Percentiles rank a stretch among this genome's conserved stretches.
phyloP scores from a whole-genome alignment of 2,888 invertebrate genomes.

The Argynnis bischoffii region DNA sequence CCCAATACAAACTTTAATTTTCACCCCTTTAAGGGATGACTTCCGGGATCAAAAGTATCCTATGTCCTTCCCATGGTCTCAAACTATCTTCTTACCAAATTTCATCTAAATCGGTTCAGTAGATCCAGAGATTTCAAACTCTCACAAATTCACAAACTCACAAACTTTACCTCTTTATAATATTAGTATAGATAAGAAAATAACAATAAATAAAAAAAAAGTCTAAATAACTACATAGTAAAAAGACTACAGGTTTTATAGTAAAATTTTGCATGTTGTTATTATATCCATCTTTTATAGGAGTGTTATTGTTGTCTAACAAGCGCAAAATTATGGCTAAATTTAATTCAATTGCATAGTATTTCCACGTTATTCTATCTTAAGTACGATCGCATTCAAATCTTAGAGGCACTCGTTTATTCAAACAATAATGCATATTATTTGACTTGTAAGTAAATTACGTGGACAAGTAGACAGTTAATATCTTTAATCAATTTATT shows the following conservation, averaged over 20 bases:
- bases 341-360: constrained; percentile 28
- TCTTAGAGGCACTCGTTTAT: constrained; percentile 22
- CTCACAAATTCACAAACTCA: too few relatives aligned
- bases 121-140: too few relatives aligned
- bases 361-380: constrained; percentile 30
- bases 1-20: too few relatives aligned
- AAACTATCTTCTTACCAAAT: too few relatives aligned
- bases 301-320: constrained; percentile 15
- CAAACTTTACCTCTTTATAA: too few relatives aligned
- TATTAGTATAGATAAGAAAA: too few relatives aligned
- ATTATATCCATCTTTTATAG: constrained; percentile 10
- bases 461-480: constrained; percentile 15
- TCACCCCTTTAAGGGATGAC: too few relatives aligned
- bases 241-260: background rate
- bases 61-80: too few relatives aligned
- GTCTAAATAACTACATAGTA: too few relatives aligned
- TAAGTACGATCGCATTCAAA: constrained; percentile 25
- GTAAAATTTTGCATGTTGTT: background rate
- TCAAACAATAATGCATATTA: constrained; percentile 26
- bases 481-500: constrained; percentile 12
- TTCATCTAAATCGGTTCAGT: too few relatives aligned
- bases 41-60: too few relatives aligned
- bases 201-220: too few relatives aligned
- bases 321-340: constrained; percentile 26
- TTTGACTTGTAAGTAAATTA: constrained; percentile 28